Evolutionary conservation across 2,113 vertebrate genomes (phyloP).

Genomic region (Anoplopoma fimbria): DNA sequence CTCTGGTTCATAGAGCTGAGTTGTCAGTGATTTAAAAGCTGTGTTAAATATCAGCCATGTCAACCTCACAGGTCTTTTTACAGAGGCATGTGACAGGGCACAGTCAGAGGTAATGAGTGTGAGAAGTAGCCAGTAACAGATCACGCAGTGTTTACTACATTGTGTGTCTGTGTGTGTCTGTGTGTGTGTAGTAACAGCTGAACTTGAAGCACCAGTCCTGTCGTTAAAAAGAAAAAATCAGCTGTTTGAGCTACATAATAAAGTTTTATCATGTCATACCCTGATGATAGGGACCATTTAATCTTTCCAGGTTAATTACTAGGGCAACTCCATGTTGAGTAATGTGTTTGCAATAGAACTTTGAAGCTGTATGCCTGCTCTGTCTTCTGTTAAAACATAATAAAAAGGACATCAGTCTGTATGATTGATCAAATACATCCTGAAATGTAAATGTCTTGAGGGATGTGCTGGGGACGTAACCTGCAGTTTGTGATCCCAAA

Average conservation of each 20-base stretch:
- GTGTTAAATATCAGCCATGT: background rate
- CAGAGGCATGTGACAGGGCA: background rate
- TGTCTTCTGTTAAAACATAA: background rate
- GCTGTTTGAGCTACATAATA: background rate
- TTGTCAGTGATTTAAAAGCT: slow-evolving; percentile 11
- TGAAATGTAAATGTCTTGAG: background rate
- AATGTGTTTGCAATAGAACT: background rate
- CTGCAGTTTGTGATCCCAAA: too few species aligned
- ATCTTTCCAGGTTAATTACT: background rate
- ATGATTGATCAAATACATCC: background rate
- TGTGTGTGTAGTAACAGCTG: background rate
- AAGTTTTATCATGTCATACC: background rate
- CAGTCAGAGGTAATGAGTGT: slow-evolving; percentile 14
- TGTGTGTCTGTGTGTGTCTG: background rate
- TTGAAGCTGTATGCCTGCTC: background rate
- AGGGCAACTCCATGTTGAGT: background rate
- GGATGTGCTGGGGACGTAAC: too few species aligned
- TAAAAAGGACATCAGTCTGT: background rate
- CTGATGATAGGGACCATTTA: background rate
- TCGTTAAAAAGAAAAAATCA: background rate
- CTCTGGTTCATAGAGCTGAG: slow-evolving; percentile 5
- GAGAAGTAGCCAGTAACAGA: background rate
- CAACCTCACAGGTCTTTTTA: slow-evolving; percentile 10
- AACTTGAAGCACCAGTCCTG: background rate
- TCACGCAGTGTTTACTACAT: background rate